These are phyloP conservation scores for Meliscaeva auricollis DNA, from an alignment of 2,888 invertebrate genomes.

Conservation along the genomic window DNA sequence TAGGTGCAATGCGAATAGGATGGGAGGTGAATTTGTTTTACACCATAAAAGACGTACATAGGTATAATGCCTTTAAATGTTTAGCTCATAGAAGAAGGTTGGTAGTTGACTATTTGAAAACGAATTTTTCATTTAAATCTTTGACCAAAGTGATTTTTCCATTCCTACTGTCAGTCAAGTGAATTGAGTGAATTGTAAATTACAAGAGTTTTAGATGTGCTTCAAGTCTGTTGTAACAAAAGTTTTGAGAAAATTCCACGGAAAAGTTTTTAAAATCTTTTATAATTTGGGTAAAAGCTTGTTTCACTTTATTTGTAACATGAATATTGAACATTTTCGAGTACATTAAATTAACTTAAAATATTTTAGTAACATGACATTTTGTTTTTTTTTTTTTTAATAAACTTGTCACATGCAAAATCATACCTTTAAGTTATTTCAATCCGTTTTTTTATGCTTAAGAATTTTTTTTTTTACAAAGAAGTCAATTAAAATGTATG, in stretches of 20 bases:
- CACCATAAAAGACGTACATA: too few species aligned
- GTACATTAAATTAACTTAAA: background rate
- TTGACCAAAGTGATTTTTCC: slow-evolving; percentile 16
- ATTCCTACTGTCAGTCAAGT: background rate
- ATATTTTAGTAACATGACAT: slow-evolving; percentile 20
- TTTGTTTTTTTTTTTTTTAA: background rate
- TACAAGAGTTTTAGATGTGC: slow-evolving; percentile 8
- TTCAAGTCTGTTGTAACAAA: background rate
- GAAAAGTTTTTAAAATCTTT: too few species aligned
- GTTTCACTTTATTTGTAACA: too few species aligned
- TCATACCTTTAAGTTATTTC: background rate
- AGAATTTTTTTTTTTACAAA: background rate
- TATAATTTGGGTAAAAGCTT: too few species aligned
- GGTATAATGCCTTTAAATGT: too few species aligned
- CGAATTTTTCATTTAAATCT: slow-evolving; percentile 24
- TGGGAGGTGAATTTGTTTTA: background rate
- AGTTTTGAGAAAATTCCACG: too few species aligned
- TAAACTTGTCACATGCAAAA: slow-evolving; percentile 33
- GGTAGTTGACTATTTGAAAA: background rate
- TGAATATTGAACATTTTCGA: background rate
- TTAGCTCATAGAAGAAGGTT: too few species aligned
- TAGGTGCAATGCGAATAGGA: background rate
- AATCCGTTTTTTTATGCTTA: background rate
- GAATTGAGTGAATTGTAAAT: background rate
- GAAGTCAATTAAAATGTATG: slow-evolving; percentile 21